These are phyloP conservation scores for Chamaea fasciata DNA, from an alignment of 2,113 vertebrate species.

Conservation along the genomic window DNA sequence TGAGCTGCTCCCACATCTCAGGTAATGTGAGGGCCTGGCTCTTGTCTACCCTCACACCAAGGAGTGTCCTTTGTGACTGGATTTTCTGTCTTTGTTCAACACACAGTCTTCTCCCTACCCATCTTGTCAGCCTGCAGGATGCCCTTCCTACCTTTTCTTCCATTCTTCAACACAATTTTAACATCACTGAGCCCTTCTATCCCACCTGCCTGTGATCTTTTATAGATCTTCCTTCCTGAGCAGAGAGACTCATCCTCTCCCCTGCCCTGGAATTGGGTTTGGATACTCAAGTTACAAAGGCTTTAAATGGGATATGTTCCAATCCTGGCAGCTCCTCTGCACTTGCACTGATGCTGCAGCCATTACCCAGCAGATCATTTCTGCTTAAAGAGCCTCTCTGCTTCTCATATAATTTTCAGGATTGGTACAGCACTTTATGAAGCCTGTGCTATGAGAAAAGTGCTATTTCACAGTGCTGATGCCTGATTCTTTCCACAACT, in stretches of 20 bases:
- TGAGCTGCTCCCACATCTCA: neutral
- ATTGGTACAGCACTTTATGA: neutral
- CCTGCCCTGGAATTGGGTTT: neutral
- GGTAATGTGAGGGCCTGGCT: neutral
- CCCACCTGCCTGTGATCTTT: neutral
- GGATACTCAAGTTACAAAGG: neutral
- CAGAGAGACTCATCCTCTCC: neutral
- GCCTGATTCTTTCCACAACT: neutral
- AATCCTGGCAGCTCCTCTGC: neutral
- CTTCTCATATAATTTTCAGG: neutral
- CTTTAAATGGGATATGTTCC: neutral
- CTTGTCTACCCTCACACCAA: rapidly evolving
- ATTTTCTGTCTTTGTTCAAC: neutral
- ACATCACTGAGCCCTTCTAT: neutral
- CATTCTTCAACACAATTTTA: neutral
- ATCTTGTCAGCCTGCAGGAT: neutral
- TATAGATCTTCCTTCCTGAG: neutral
- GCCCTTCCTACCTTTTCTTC: neutral
- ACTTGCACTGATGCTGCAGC: neutral
- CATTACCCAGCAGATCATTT: neutral
- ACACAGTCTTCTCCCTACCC: neutral
- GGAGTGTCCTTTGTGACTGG: neutral
- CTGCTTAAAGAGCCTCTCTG: neutral
- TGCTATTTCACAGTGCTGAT: neutral
- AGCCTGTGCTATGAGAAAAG: neutral